phyloP scores from a whole-genome alignment of 1,140 invertebrate genomes.

The Alviniconcha marisindica region DNA sequence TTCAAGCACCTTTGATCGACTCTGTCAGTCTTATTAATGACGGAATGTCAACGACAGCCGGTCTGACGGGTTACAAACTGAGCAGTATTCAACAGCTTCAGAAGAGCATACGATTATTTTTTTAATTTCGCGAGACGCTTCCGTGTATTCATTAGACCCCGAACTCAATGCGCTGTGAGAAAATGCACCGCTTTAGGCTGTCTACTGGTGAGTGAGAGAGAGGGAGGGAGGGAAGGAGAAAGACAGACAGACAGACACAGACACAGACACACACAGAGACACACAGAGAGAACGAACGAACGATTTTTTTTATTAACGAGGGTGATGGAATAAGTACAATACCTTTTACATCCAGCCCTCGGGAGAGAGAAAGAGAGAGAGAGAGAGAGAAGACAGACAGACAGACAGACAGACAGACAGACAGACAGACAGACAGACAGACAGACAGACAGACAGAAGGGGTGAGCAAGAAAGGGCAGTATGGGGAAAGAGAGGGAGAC shows the following conservation, averaged over 20 bases:
- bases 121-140: too few relatives aligned
- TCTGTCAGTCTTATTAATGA: too few relatives aligned
- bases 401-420: conserved; percentile 1
- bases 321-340: too few relatives aligned
- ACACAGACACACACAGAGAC: conserved; percentile 12
- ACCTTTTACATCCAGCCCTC: too few relatives aligned
- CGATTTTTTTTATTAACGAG: neutral
- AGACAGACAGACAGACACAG: neutral
- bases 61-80: too few relatives aligned
- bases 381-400: neutral
- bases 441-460: neutral
- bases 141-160: too few relatives aligned
- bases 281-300: neutral
- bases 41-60: too few relatives aligned
- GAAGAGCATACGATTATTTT: too few relatives aligned
- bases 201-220: neutral
- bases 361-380: neutral
- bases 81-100: too few relatives aligned
- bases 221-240: neutral
- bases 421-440: neutral
- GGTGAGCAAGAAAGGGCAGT: neutral
- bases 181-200: too few relatives aligned
- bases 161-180: too few relatives aligned
- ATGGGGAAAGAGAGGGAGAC: neutral
- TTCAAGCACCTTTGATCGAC: too few relatives aligned